Evolutionary conservation across 1,140 invertebrate genomes (phyloP).

Genomic region (Xylocopa sonorina): DNA sequence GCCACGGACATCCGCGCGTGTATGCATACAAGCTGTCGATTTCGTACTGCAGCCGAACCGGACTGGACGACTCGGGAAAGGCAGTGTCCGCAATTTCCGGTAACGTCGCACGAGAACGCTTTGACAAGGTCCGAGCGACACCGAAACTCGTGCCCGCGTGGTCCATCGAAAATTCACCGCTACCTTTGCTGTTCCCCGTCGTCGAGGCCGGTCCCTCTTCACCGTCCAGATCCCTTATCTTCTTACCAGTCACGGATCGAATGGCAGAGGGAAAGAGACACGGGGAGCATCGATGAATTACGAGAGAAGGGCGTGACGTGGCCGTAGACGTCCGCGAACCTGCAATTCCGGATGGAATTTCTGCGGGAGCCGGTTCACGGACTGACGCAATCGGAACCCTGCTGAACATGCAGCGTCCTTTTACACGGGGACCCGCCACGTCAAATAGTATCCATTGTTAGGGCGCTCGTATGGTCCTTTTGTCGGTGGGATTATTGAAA

Average conservation of each 20-base stretch:
- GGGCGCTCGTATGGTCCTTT: not conserved
- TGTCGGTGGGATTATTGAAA: slow-evolving; percentile 13
- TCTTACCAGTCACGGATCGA: slow-evolving; percentile 8
- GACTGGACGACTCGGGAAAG: slow-evolving; percentile 21
- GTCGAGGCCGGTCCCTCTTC: not conserved
- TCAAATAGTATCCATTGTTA: slow-evolving; percentile 15
- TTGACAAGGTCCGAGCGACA: slow-evolving; percentile 52
- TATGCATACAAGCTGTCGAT: slow-evolving; percentile 43
- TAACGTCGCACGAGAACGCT: slow-evolving; percentile 50
- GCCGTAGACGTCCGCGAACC: slow-evolving; percentile 52
- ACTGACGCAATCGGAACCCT: slow-evolving; percentile 42
- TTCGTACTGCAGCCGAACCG: slow-evolving; percentile 27
- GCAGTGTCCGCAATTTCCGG: slow-evolving; percentile 58
- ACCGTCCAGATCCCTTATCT: not conserved
- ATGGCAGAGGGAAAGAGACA: too few relatives aligned
- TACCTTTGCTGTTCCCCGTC: not conserved
- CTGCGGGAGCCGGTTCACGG: slow-evolving; percentile 30
- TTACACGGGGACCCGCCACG: not conserved
- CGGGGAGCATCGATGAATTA: slow-evolving; percentile 27
- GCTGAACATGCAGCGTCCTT: slow-evolving; percentile 39
- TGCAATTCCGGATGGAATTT: slow-evolving; percentile 56
- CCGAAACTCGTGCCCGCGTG: slow-evolving; percentile 44
- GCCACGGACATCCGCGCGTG: not conserved
- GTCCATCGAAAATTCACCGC: slow-evolving; percentile 45
- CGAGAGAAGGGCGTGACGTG: slow-evolving; percentile 67